Evolutionary conservation across 2,797 vertebrate genomes (phyloP).

Genomic region (Coluber constrictor): DNA sequence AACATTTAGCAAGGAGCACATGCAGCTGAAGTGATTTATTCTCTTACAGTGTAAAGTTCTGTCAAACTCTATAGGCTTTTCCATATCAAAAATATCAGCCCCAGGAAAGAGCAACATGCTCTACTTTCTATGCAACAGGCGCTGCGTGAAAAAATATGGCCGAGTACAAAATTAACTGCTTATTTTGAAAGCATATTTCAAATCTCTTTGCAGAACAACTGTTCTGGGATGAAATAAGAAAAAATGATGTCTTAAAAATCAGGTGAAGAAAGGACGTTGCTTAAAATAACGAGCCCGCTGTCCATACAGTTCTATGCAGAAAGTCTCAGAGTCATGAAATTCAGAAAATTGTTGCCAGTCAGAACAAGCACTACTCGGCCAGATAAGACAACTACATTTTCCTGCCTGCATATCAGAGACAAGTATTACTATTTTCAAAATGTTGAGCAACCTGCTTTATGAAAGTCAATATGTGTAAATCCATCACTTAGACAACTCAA

Average conservation of each 20-base stretch:
- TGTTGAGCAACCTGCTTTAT: background rate
- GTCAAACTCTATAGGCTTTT: background rate
- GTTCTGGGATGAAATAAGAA: background rate
- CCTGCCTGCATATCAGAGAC: background rate
- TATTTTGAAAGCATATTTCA: background rate
- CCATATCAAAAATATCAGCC: background rate
- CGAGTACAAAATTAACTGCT: background rate
- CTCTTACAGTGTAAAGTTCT: background rate
- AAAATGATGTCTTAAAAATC: background rate
- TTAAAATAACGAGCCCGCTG: background rate
- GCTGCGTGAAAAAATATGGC: background rate
- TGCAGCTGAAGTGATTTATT: slow-evolving; percentile 15
- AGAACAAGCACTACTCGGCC: background rate
- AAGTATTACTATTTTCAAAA: background rate
- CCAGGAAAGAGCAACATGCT: background rate
- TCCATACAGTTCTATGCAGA: background rate
- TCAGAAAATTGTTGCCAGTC: background rate
- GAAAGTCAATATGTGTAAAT: background rate
- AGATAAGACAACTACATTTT: background rate
- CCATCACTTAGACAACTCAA: background rate
- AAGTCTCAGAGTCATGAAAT: background rate
- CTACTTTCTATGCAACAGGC: background rate
- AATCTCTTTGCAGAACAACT: background rate
- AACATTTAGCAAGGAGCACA: slow-evolving; percentile 14
- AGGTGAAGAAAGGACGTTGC: background rate